Evolutionary conservation across 2,888 invertebrate genomes (phyloP).

Genomic region (Tribolium freemani): DNA sequence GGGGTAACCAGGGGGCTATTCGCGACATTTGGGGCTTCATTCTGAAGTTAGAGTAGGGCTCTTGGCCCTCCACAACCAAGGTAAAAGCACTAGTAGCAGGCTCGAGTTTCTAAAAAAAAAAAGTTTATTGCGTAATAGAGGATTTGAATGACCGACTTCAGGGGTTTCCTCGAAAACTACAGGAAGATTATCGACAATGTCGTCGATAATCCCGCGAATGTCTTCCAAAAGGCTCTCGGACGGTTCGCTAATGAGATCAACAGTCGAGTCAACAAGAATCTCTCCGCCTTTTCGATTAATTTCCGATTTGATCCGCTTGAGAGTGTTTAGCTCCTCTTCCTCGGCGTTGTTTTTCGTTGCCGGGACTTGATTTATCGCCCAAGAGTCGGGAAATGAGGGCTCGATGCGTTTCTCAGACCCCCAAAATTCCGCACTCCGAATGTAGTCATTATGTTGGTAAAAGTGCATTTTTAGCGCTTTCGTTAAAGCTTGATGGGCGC

Average conservation of each 20-base stretch:
- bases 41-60: neutral
- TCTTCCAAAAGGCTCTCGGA: conserved; percentile 1
- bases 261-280: neutral
- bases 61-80: conserved; percentile 7
- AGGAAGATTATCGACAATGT: conserved; percentile 12
- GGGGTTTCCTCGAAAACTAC: neutral
- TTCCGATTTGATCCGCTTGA: conserved; percentile 4
- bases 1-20: neutral
- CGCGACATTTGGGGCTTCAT: conserved; percentile 24
- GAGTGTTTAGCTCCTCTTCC: conserved; percentile 9
- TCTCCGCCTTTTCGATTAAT: conserved; percentile 2
- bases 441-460: conserved; percentile 32
- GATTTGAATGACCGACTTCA: neutral
- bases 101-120: neutral
- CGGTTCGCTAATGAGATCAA: conserved; percentile 2
- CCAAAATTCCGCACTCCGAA: neutral
- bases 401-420: neutral
- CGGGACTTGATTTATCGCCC: conserved; percentile 27
- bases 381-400: conserved; percentile 34
- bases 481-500: conserved; percentile 30
- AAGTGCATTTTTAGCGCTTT: conserved; percentile 19
- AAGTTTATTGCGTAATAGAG: neutral
- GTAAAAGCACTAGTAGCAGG: conserved; percentile 5
- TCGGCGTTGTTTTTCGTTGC: neutral
- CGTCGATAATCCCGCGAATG: conserved; percentile 1